Evolutionary conservation across 2,113 vertebrate genomes (phyloP), one percentile per base, ranked within the genome.

Genomic region (Sitta europaea): DNA sequence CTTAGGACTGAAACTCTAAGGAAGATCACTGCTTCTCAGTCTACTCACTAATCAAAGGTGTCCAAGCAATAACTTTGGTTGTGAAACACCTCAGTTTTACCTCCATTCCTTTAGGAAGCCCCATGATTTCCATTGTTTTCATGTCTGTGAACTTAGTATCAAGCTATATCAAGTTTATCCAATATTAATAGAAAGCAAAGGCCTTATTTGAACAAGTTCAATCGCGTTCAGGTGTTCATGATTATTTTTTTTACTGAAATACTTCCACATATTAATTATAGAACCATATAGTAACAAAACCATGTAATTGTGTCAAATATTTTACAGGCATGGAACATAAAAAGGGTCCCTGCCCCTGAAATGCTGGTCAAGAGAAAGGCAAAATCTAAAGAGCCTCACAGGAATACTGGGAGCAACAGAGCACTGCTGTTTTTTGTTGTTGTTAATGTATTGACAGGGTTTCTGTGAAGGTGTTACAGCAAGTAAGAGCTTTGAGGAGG

Each of bases 341-440:
- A 59, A 75, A 36, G 18, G 2, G 2, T 3, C 19, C 12, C 11
- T 68, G 24, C 1, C 58, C 48, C 4, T 0, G 0, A 71, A 85
- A 40, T 45, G 20, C 9, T 33, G n/a, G 33, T 2, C 20, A 75
- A 40, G 5, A 75, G 20, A 88, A 65, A 65, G 2, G 1, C 5
- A 79, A 78, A 92, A 90, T 17, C 12, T 67, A 21, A 71, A 59
- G 6, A 65, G 3, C 2, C 6, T 10, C 24, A 81, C 33, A 85
- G 61, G 36, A 75, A 65, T 40, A 40, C 10, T 51, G 5, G 10
- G 11, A 81, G 67, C 5, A 50, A 15, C 18, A 79, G 61, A 77
- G 47, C 8, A 19, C 2, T 61, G 2, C 5, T 42, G 8, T 14
- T 67, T 85, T 53, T 50, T 87, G 9, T 16, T 89, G 35, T 12